A percentile compares a stretch with the other conserved stretches of the same genome.
Conservation (phyloP, 2,797 vertebrate species). For the Hafferia zeledoni region DNA sequence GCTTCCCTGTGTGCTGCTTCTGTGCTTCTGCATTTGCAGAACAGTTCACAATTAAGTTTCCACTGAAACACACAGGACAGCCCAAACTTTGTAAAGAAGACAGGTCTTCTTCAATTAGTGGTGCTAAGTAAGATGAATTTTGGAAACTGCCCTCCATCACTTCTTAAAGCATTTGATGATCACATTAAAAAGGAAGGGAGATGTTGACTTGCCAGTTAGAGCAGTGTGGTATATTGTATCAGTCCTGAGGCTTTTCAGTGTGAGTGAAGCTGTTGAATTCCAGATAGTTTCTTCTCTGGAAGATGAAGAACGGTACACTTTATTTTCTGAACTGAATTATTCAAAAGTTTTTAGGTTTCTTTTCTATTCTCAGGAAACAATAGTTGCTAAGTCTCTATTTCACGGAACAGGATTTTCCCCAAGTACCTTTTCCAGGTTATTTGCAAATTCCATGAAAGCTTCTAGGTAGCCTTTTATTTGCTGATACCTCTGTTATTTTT, state of each 20-base stretch:
- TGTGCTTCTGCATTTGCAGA: not conserved
- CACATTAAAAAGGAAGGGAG: not conserved
- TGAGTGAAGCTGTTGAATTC: not conserved
- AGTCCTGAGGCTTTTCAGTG: not conserved
- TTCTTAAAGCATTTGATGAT: not conserved
- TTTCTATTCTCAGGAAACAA: not conserved
- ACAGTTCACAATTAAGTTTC: not conserved
- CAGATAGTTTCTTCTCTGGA: not conserved
- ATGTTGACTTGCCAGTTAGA: accelerated
- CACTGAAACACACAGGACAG: not conserved
- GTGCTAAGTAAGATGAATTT: not conserved
- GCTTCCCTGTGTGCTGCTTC: not conserved
- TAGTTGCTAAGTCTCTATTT: not conserved
- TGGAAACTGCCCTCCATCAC: not conserved
- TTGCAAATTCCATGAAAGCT: not conserved
- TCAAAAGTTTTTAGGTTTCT: not conserved
- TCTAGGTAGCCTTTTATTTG: not conserved
- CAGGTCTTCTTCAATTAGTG: not conserved
- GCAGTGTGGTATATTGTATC: accelerated
- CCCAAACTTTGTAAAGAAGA: not conserved
- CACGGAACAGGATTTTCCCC: not conserved
- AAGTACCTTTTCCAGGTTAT: not conserved
- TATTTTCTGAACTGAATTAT: not conserved
- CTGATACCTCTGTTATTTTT: not conserved
- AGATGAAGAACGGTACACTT: not conserved